Base-by-base conservation (phyloP, 2,888 invertebrate genomes). In the Idaea straminata region DNA sequence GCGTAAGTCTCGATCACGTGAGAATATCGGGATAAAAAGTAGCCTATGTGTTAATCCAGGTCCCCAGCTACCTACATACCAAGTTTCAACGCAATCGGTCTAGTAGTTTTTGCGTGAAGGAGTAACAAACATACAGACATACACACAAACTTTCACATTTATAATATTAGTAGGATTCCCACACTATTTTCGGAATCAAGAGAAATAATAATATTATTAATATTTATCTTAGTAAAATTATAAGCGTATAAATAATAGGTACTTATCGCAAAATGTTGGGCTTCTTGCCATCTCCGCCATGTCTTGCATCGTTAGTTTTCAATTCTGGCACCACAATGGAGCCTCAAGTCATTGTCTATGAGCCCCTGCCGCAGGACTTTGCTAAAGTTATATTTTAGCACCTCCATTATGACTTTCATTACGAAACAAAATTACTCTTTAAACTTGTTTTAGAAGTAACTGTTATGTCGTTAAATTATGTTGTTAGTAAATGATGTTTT, bases 371-470 rank as follows among this genome's bases (percentile, higher is more conserved):
- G 10, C 47, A 47, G 47, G 47, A 47, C 47, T 47, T 47, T 47
- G 47, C 47, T 47, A 6, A 47, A 47, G 47, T 47, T 47, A 47
- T 47, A 47, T 47, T 47, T 47, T 47, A 47, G 47, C 47, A 47
- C 47, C 47, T 47, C 47, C 47, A 13, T 47, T 47, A 47, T 47
- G 47, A 47, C 47, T 47, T 47, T 47, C 47, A 47, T 47, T 47
- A 47, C 47, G 47, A 47, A 47, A 47, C 47, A 47, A 47, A 47
- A 47, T 47, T 47, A 47, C 47, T 10, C 47, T 47, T 47, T 64
- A 63, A 64, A 63, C 66, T 65, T 63, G 64, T 66, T 67, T 66
- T 64, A 63, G 57, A 63, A 61, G 64, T 67, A 16, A 63, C 62
- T 61, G 36, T 57, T 59, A 10, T 64, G 66, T 58, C 36, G 38